Percentiles rank a stretch among this genome's conserved stretches.
Evolutionary conservation across 2,797 vertebrate genomes (phyloP).

Genomic region (Falco concolor): DNA sequence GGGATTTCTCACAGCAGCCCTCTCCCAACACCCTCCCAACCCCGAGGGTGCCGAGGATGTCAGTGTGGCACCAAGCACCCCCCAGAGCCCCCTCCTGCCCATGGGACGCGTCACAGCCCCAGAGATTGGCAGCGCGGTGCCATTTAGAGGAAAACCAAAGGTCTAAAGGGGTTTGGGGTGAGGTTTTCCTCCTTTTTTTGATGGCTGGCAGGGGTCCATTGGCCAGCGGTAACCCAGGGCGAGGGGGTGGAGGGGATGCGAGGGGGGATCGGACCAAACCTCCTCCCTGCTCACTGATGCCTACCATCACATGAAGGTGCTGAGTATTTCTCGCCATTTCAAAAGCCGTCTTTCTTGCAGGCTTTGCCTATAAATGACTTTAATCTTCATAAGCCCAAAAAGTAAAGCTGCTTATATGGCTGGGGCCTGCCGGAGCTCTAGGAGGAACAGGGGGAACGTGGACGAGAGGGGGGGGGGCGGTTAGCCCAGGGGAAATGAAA

Average conservation of each 20-base stretch:
- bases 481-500: not conserved
- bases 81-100: not conserved
- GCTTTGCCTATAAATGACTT: constrained; percentile 58
- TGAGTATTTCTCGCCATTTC: not conserved
- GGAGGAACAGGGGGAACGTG: not conserved
- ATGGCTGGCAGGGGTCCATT: not conserved
- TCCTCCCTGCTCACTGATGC: not conserved
- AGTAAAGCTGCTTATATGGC: constrained; percentile 44
- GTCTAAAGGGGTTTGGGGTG: rapidly evolving
- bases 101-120: not conserved
- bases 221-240: not conserved
- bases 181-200: not conserved
- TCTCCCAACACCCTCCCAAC: not conserved
- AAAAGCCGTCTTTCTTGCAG: not conserved
- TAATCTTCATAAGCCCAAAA: constrained; percentile 57
- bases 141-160: not conserved
- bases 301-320: not conserved
- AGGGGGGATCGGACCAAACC: not conserved
- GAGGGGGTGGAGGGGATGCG: not conserved
- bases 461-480: not conserved
- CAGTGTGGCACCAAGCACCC: rapidly evolving
- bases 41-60: not conserved
- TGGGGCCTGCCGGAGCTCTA: not conserved
- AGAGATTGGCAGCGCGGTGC: rapidly evolving
- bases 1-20: not conserved